These are phyloP conservation scores for Neoscelio sp. DNA, from an alignment of 2,888 invertebrate genomes.

Conservation along the genomic window DNA sequence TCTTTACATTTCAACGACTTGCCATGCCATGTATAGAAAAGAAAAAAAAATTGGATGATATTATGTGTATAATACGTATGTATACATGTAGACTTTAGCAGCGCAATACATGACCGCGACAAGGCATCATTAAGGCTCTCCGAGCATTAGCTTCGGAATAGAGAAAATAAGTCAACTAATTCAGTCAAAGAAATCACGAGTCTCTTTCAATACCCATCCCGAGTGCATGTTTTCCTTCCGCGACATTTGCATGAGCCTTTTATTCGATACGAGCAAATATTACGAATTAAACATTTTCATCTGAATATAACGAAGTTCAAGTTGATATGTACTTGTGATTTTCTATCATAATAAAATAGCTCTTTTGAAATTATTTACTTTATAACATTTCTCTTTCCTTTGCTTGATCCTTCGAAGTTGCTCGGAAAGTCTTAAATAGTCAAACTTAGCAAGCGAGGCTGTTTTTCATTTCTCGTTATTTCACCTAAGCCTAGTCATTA, in stretches of 20 bases:
- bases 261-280: neutral
- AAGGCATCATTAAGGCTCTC: conserved; percentile 58
- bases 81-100: conserved; percentile 61
- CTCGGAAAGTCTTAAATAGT: conserved; percentile 60
- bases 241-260: neutral
- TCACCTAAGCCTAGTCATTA: conserved; percentile 66
- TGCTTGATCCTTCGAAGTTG: conserved; percentile 27
- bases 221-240: neutral
- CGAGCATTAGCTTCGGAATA: conserved; percentile 41
- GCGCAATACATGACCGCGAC: conserved; percentile 61
- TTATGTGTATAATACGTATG: conserved; percentile 54
- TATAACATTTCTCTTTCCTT: too few relatives aligned
- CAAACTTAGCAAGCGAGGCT: conserved; percentile 62
- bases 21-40: conserved; percentile 33
- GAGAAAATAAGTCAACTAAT: conserved; percentile 10
- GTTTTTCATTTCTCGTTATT: conserved; percentile 60
- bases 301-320: conserved; percentile 9
- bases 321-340: too few relatives aligned
- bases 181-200: neutral
- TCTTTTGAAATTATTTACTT: conserved; percentile 22
- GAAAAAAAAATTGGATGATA: conserved; percentile 42
- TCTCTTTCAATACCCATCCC: neutral
- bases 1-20: conserved; percentile 44
- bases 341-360: conserved; percentile 39
- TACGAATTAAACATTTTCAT: neutral